phyloP scores from a whole-genome alignment of 2,888 invertebrate genomes.

The Chloroclystis v-ata region DNA sequence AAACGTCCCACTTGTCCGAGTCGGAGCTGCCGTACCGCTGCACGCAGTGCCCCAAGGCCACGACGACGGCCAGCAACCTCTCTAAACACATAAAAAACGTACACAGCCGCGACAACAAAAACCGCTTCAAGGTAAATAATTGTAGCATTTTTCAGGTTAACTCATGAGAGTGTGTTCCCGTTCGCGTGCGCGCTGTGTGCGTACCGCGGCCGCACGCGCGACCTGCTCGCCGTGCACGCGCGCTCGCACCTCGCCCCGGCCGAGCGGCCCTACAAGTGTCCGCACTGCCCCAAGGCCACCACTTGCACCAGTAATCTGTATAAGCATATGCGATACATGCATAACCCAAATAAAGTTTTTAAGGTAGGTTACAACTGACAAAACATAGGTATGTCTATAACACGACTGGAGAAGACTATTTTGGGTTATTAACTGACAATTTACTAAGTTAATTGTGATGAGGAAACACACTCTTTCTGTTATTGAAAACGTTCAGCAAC shows the following conservation, averaged over 20 bases:
- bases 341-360: constrained; percentile 58
- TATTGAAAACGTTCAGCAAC: too few species aligned
- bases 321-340: constrained; percentile 67
- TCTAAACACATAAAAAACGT: constrained; percentile 12
- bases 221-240: constrained; percentile 64
- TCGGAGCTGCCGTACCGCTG: constrained; percentile 43
- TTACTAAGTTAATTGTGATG: too few species aligned
- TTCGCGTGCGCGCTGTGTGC: constrained; percentile 66
- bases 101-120: constrained; percentile 5
- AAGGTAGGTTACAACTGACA: constrained; percentile 46
- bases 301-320: constrained; percentile 65
- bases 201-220: constrained; percentile 63
- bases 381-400: too few species aligned
- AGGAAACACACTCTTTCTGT: too few species aligned
- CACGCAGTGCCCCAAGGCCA: constrained; percentile 34
- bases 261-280: constrained; percentile 66
- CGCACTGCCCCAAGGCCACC: constrained; percentile 60
- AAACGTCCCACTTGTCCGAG: constrained; percentile 35
- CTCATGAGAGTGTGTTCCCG: constrained; percentile 62
- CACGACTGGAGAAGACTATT: too few species aligned
- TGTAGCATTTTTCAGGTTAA: constrained; percentile 24
- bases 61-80: constrained; percentile 22
- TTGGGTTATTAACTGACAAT: too few species aligned
- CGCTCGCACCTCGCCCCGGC: constrained; percentile 55
- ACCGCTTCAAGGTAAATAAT: constrained; percentile 16